These are phyloP conservation scores for Sebastes kiyomatsui DNA, from an alignment of 2,797 vertebrate species.

Conservation along the genomic window DNA sequence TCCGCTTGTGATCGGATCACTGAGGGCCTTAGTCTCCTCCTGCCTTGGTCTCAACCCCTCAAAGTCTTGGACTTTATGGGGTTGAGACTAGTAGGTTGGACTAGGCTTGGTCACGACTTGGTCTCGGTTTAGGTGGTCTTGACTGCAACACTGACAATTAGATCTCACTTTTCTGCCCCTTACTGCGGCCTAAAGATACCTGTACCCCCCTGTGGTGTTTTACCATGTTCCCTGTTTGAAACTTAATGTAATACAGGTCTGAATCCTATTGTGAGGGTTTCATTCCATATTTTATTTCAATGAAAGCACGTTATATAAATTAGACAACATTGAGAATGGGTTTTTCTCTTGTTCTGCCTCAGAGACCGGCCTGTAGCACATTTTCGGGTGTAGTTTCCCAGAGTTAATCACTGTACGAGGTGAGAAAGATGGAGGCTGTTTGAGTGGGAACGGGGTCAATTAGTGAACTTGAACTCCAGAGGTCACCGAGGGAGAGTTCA, in stretches of 20 bases:
- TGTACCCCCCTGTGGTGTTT: rapidly evolving
- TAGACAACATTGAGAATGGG: background rate
- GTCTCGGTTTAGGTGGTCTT: no score
- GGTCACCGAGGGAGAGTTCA: conserved; percentile 61
- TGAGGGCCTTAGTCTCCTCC: no score
- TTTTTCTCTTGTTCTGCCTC: background rate
- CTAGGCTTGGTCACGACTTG: no score
- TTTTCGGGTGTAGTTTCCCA: conserved; percentile 5
- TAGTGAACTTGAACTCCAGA: conserved; percentile 78
- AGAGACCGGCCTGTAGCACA: background rate
- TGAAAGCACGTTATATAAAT: background rate
- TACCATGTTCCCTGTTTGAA: background rate
- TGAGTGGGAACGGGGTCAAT: conserved; percentile 63
- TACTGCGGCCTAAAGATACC: no score
- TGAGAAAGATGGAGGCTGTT: conserved; percentile 30
- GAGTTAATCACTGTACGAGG: conserved; percentile 16
- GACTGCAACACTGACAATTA: no score
- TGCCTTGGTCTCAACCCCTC: no score
- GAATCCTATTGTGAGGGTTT: background rate
- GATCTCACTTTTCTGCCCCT: no score
- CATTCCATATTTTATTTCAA: no score
- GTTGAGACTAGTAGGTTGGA: no score
- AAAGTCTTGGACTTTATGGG: no score
- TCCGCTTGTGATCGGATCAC: no score
- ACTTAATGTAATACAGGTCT: background rate